Percentiles rank a stretch among this genome's conserved stretches.
Evolutionary conservation across 2,888 invertebrate species (phyloP).

Genomic region (Lagria hirta): DNA sequence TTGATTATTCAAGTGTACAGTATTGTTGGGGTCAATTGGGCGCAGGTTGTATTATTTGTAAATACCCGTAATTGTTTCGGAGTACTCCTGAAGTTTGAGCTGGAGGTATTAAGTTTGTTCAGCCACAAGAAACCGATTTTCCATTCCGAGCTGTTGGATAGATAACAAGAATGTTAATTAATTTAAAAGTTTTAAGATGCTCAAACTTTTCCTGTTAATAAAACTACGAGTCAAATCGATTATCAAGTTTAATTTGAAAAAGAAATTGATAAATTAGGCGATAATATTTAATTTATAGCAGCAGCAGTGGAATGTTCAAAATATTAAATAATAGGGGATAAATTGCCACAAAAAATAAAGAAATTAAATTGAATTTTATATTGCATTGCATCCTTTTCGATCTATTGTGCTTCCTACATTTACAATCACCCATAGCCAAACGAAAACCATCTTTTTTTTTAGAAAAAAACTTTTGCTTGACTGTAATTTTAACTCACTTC

Average conservation of each 20-base stretch:
- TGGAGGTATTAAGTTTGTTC: slow-evolving; percentile 32
- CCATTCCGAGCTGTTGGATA: slow-evolving; percentile 46
- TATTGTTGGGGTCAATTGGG: slow-evolving; percentile 5
- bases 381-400: too few relatives aligned
- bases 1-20: too few relatives aligned
- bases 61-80: slow-evolving; percentile 40
- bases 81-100: slow-evolving; percentile 31
- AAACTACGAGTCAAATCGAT: slow-evolving; percentile 35
- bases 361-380: too few relatives aligned
- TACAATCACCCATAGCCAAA: too few relatives aligned
- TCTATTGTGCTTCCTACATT: too few relatives aligned
- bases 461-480: too few relatives aligned
- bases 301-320: too few relatives aligned
- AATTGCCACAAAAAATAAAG: too few relatives aligned
- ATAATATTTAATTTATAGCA: slow-evolving; percentile 22
- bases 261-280: slow-evolving; percentile 24
- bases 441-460: too few relatives aligned
- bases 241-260: slow-evolving; percentile 34
- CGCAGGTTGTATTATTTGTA: slow-evolving; percentile 34
- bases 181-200: slow-evolving; percentile 48
- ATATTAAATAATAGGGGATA: too few relatives aligned
- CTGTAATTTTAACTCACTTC: too few relatives aligned
- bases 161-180: slow-evolving; percentile 53
- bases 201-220: slow-evolving; percentile 43
- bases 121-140: slow-evolving; percentile 44